Evolutionary conservation across 2,113 vertebrate species (phyloP), one percentile per base, ranked within the genome.

Genomic region (Vulpes vulpes): DNA sequence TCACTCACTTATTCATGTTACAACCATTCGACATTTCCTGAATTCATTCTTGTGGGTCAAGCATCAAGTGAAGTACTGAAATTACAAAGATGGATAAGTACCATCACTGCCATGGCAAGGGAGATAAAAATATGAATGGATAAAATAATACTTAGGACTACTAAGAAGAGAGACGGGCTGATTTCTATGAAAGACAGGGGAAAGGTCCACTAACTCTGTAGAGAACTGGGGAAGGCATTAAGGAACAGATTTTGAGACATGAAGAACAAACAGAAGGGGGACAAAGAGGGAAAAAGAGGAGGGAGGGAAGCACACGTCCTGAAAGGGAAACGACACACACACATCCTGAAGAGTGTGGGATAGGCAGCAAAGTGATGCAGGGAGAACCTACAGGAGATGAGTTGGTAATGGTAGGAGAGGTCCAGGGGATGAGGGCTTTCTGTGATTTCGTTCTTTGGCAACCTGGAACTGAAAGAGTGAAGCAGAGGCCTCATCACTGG

Each of bases 251-350:
- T 67, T n/a, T 53, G 38, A 80, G 49, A 32, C 16, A 10, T 71
- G 32, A 74, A 35, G 53, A 49, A 27, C 32, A 79, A 62, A 60
- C 3, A 51, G 67, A 53, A 67, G 3, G 6, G 19, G 8, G 15
- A 30, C 43, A 43, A 43, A 43, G 43, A 43, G 43, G 43, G 43
- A 16, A 19, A 62, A 79, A 38, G 51, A 78, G 38, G 8, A 62
- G 3, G 1, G 49, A 51, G 5, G 1, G 25, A 57, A 43, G 12
- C 5, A 49, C 23, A 25, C 0, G 1, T 78, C 9, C 8, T 6
- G 17, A 32, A 79, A 64, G 23, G 60, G 53, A 64, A 51, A 51
- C 27, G 30, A 27, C 3, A 4, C 0, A 5, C 62, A 30, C 43
- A 43, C 43, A 43, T 43, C 43, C 43, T 43, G 43, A 43, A 12